Evolutionary conservation across 2,797 vertebrate genomes (phyloP), one percentile per base, ranked within the genome.

Genomic region (Hylomyscus alleni): DNA sequence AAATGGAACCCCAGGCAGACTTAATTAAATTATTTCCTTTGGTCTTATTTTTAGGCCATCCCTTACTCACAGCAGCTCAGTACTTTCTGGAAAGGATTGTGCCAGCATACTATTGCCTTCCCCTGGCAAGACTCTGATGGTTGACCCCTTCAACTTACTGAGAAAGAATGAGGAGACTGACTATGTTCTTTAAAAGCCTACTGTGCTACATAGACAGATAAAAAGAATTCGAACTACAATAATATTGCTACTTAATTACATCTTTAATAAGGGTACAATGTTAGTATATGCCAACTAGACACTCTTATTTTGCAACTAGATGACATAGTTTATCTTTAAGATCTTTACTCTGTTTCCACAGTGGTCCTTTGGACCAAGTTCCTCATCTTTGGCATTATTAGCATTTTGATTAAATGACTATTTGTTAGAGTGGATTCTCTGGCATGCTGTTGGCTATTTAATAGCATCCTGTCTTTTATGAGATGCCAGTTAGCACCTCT

Each of bases 1-100:
- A 91, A 95, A 75, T 65, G 12, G 17, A 52, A 75, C 82, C 52
- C 37, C 34, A 78, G 69, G 86, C 91, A 83, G 72, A 37, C 80
- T 97, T 96, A 92, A 87, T 95, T 86, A 93, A 92, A 40, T 73
- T 84, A 3, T 52, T 80, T 81, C 88, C 56, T 92, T 95, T 58
- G 2, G 17, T 73, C 69, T 95, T 94, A n/a, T 84, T 93, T 89
- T 62, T 94, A 95, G 83, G 37, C 81, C 85, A 40, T 85, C 91
- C 97, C 60, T 91, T 56, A 93, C 69, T 93, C 65, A 84, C 67
- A 94, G 17, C 58, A 37, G 83, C 54, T 77, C 60, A 73, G 89
- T 92, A 93, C 29, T 89, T 88, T 89, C 89, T 85, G 73, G 54
- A 89, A 95, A 91, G 62, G 14, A 62, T 22, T 84, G 26, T 29